Percentiles rank a stretch among this genome's conserved stretches.
Evolutionary conservation across 2,797 vertebrate genomes (phyloP).

Genomic region (Syngnathus acus): DNA sequence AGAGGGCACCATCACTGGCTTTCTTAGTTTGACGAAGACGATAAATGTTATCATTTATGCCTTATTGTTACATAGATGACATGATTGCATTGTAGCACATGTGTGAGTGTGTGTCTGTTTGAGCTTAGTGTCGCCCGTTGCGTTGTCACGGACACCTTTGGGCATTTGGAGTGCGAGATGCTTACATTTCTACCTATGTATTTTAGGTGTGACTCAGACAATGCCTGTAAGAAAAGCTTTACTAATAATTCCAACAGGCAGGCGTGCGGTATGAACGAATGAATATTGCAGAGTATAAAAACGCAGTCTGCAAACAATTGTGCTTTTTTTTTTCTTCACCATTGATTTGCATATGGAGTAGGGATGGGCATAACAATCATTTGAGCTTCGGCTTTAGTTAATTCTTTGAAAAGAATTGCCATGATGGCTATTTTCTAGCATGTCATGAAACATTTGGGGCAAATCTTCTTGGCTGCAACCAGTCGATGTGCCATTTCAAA

Average conservation of each 20-base stretch:
- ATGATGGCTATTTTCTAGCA: background rate
- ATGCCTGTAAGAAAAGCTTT: conserved; percentile 80
- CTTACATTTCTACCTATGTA: conserved; percentile 53
- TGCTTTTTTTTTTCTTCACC: conserved; percentile 46
- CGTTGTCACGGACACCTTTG: conserved; percentile 59
- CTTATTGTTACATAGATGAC: conserved; percentile 73
- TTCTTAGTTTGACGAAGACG: conserved; percentile 69
- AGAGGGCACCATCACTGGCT: conserved; percentile 76
- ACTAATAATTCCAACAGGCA: conserved; percentile 79
- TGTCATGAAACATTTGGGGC: background rate
- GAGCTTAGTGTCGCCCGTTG: conserved; percentile 34
- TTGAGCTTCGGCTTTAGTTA: background rate
- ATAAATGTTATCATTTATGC: conserved; percentile 75
- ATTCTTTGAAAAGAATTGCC: background rate
- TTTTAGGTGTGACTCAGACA: conserved; percentile 51
- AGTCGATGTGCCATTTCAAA: conserved; percentile 29
- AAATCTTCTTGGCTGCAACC: conserved; percentile 15
- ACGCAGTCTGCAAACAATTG: conserved; percentile 61
- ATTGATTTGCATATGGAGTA: conserved; percentile 17
- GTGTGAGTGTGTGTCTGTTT: conserved; percentile 15
- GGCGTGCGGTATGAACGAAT: conserved; percentile 30
- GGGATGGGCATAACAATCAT: background rate
- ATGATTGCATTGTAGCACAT: conserved; percentile 70
- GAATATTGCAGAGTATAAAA: conserved; percentile 43
- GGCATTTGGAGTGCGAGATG: conserved; percentile 47